A percentile compares a stretch with the other conserved stretches of the same genome.
phyloP scores from a whole-genome alignment of 2,113 vertebrate genomes.

The Malurus cyaneus region DNA sequence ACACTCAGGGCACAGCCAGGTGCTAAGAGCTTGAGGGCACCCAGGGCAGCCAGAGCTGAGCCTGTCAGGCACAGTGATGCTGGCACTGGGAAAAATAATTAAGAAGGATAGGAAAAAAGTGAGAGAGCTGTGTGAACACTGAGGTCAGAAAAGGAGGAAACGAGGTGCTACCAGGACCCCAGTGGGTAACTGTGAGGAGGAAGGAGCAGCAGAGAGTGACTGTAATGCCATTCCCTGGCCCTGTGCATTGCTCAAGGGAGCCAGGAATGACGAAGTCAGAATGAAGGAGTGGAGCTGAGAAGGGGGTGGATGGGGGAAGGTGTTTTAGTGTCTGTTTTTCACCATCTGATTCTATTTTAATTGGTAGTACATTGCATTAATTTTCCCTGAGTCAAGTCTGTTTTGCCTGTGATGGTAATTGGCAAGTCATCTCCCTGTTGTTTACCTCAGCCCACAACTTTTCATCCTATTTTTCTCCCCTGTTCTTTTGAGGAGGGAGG shows the following conservation, averaged over 20 bases:
- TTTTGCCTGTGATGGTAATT: background rate
- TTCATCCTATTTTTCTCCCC: background rate
- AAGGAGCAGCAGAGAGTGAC: background rate
- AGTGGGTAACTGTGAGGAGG: background rate
- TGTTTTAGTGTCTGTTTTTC: background rate
- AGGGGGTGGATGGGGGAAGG: background rate
- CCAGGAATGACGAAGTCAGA: background rate
- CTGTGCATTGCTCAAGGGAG: background rate
- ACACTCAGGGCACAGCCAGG: background rate
- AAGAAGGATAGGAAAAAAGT: background rate
- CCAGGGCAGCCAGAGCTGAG: background rate
- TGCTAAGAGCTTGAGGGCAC: background rate
- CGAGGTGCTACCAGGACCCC: background rate
- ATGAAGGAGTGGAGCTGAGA: background rate
- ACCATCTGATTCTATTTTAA: background rate
- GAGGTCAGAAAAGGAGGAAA: background rate
- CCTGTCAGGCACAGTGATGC: fast-evolving
- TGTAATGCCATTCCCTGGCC: background rate
- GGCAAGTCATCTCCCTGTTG: background rate
- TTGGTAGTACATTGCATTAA: background rate
- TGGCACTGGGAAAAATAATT: background rate
- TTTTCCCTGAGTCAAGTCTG: background rate
- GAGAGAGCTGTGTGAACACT: background rate
- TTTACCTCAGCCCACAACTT: background rate
- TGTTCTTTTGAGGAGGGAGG: background rate